These are phyloP conservation scores for Cristatella mucedo DNA, from an alignment of 2,888 invertebrate species.

Conservation along the genomic window DNA sequence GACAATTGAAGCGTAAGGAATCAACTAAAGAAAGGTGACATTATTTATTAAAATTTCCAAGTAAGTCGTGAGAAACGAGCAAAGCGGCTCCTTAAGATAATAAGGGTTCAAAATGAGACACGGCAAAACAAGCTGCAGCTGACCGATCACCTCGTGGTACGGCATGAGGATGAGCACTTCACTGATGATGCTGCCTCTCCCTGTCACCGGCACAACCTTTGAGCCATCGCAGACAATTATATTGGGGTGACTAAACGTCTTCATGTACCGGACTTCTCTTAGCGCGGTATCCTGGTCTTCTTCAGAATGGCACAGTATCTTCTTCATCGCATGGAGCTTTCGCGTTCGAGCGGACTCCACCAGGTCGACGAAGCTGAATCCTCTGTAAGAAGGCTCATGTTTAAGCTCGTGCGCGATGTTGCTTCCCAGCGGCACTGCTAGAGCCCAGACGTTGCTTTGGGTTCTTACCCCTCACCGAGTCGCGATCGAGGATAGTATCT, in stretches of 20 bases:
- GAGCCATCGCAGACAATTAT: slow-evolving; percentile 57
- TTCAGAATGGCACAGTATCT: slow-evolving; percentile 60
- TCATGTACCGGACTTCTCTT: slow-evolving; percentile 58
- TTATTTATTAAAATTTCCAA: too few relatives aligned
- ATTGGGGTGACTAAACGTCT: slow-evolving; percentile 51
- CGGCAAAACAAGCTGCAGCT: too few relatives aligned
- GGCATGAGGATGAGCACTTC: slow-evolving; percentile 59
- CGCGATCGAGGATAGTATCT: slow-evolving; percentile 53
- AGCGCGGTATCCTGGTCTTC: slow-evolving; percentile 55
- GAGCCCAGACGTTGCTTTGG: background rate
- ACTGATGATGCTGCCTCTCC: slow-evolving; percentile 43
- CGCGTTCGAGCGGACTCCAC: slow-evolving; percentile 52
- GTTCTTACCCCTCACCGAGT: slow-evolving; percentile 56
- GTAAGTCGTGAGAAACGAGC: too few relatives aligned
- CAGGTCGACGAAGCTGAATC: slow-evolving; percentile 63
- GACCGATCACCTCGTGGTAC: slow-evolving; percentile 47
- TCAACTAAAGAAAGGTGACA: too few relatives aligned
- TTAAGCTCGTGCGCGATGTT: too few relatives aligned
- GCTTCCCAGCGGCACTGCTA: background rate
- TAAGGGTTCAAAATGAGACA: too few relatives aligned
- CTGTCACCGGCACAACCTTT: slow-evolving; percentile 40
- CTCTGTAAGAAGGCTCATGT: slow-evolving; percentile 45
- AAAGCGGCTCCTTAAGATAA: too few relatives aligned
- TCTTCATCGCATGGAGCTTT: slow-evolving; percentile 57
- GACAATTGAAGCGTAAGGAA: too few relatives aligned